Evolutionary conservation across 2,113 vertebrate species (phyloP).

Genomic region (Aldabrachelys gigantea): DNA sequence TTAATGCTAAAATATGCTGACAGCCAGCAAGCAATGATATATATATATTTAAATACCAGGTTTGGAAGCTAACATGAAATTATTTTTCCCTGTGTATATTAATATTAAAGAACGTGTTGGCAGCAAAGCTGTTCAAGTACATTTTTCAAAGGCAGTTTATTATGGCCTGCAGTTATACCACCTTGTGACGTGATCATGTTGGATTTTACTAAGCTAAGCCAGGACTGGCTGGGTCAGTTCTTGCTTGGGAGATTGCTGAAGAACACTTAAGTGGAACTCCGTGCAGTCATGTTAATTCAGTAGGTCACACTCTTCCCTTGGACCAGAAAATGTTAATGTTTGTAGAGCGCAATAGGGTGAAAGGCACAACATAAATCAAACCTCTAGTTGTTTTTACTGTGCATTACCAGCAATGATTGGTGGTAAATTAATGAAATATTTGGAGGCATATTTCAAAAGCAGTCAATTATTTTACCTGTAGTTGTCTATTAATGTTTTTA

Average conservation of each 20-base stretch:
- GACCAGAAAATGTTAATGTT: background rate
- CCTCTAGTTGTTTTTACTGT: background rate
- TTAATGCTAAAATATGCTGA: slow-evolving; percentile 53
- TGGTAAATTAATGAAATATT: background rate
- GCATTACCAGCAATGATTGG: background rate
- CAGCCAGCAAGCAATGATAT: background rate
- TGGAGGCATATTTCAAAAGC: background rate
- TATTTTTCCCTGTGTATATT: slow-evolving; percentile 35
- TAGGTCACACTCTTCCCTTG: background rate
- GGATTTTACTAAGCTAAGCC: slow-evolving; percentile 33
- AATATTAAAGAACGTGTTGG: slow-evolving; percentile 52
- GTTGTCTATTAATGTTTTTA: background rate
- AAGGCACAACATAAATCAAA: background rate
- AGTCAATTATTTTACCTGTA: background rate
- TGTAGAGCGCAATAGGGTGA: background rate
- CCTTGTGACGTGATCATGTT: slow-evolving; percentile 24
- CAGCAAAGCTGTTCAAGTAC: background rate
- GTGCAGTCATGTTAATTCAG: background rate
- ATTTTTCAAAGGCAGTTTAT: slow-evolving; percentile 49
- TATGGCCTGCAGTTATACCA: slow-evolving; percentile 20
- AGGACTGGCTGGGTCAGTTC: slow-evolving; percentile 15
- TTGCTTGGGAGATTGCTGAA: background rate
- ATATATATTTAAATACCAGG: slow-evolving; percentile 36
- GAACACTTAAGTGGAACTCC: background rate
- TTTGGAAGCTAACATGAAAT: slow-evolving; percentile 39